Conservation (phyloP, 2,797 vertebrate species). For the Pogoniulus pusillus region DNA sequence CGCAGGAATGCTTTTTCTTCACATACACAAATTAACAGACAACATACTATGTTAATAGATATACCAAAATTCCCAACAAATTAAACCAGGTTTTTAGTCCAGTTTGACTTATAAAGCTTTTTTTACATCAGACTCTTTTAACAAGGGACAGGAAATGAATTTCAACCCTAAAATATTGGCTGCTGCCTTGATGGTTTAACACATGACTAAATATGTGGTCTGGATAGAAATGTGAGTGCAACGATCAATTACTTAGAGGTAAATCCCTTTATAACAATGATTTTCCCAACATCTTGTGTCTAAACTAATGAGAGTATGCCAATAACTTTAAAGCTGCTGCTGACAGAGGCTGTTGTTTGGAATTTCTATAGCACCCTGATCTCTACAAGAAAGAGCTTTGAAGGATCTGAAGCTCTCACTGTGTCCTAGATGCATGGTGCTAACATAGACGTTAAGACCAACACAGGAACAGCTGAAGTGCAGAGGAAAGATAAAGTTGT, state of each 20-base stretch:
- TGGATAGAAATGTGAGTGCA: background rate
- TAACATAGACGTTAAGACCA: background rate
- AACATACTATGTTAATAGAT: background rate
- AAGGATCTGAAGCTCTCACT: background rate
- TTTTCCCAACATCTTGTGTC: background rate
- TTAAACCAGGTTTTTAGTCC: background rate
- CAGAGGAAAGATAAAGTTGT: background rate
- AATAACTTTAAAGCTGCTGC: background rate
- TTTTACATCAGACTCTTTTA: background rate
- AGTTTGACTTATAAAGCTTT: background rate
- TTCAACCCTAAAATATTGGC: background rate
- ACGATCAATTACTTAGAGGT: background rate
- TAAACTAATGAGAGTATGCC: background rate
- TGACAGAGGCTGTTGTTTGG: background rate
- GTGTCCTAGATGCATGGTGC: background rate
- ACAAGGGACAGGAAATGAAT: background rate
- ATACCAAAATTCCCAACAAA: background rate
- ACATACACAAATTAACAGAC: background rate
- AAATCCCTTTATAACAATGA: background rate
- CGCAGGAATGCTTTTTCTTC: background rate
- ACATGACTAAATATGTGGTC: fast-evolving
- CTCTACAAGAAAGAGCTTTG: background rate
- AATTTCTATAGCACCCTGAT: background rate
- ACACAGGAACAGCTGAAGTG: background rate
- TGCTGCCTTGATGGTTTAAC: background rate